Evolutionary conservation across 2,888 invertebrate species (phyloP).

Genomic region (Galerucella pusilla): DNA sequence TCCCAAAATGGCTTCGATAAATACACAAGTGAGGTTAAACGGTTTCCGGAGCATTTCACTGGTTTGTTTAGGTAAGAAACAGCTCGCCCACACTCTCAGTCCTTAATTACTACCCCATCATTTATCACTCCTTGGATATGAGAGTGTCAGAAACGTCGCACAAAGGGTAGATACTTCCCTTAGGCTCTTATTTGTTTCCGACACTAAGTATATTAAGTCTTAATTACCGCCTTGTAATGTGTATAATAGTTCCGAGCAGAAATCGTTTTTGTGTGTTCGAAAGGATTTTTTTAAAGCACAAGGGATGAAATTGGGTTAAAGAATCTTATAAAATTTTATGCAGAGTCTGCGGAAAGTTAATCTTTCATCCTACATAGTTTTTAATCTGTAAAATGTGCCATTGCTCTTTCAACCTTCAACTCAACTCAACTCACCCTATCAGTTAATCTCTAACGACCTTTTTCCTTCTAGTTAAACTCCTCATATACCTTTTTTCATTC

Average conservation of each 20-base stretch:
- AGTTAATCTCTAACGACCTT: too few species aligned
- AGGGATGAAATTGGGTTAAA: too few species aligned
- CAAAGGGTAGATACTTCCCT: conserved; percentile 1
- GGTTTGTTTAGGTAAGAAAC: conserved; percentile 25
- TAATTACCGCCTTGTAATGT: conserved; percentile 1
- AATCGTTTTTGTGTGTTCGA: not conserved
- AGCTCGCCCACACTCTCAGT: conserved; percentile 15
- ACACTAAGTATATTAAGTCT: conserved; percentile 6
- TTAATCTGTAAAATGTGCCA: not conserved
- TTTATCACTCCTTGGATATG: conserved; percentile 11
- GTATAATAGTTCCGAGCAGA: not conserved
- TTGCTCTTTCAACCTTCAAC: not conserved
- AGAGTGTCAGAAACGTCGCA: not conserved
- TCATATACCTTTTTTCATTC: too few species aligned
- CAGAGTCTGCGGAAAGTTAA: too few species aligned
- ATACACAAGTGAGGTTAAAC: conserved; percentile 5
- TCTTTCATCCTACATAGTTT: too few species aligned
- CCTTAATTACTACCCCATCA: conserved; percentile 27
- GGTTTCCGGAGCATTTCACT: conserved; percentile 20
- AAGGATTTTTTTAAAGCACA: too few species aligned
- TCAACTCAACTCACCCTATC: too few species aligned
- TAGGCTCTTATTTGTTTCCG: conserved; percentile 13
- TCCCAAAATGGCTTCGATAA: not conserved
- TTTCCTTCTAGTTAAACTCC: too few species aligned
- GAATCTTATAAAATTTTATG: too few species aligned